A percentile compares a stretch with the other conserved stretches of the same genome.
These are phyloP conservation scores for Neodontobutis hainanensis DNA, from an alignment of 2,113 vertebrate genomes.

Conservation along the genomic window DNA sequence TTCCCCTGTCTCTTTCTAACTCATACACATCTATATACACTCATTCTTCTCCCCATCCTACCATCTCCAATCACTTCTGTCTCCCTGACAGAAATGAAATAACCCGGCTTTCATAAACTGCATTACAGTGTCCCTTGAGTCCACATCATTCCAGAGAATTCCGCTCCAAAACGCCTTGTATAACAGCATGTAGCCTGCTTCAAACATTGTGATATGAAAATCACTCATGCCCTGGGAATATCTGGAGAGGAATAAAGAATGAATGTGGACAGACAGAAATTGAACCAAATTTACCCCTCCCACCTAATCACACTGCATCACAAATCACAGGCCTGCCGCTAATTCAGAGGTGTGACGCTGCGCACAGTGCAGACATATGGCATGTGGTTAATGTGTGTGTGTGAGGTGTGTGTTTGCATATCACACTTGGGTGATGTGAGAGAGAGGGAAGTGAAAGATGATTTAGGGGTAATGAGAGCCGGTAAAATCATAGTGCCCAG, in stretches of 20 bases:
- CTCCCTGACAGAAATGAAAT: conserved; percentile 1
- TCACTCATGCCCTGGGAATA: conserved; percentile 41
- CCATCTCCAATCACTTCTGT: background rate
- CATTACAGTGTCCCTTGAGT: conserved; percentile 15
- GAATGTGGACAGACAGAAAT: conserved; percentile 54
- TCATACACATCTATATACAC: conserved; percentile 13
- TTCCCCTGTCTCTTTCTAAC: background rate
- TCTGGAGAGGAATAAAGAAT: conserved; percentile 50
- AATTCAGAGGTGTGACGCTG: conserved; percentile 55
- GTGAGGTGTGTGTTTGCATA: conserved; percentile 48
- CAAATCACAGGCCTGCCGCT: conserved; percentile 67
- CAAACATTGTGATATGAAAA: conserved; percentile 53
- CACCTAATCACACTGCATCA: conserved; percentile 58
- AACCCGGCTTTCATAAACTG: conserved; percentile 25
- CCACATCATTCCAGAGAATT: conserved; percentile 14
- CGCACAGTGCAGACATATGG: conserved; percentile 33
- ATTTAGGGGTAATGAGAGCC: conserved; percentile 73
- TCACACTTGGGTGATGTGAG: conserved; percentile 26
- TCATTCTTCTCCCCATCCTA: background rate
- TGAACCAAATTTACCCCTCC: conserved; percentile 55
- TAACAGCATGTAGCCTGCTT: conserved; percentile 27
- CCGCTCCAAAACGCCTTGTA: conserved; percentile 27
- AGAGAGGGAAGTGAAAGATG: conserved; percentile 64
- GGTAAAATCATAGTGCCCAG: conserved; percentile 72
- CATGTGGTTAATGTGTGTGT: conserved; percentile 40